Percentiles rank a stretch among this genome's conserved stretches.
These are phyloP conservation scores for Thalassophryne amazonica DNA, from an alignment of 2,797 vertebrate genomes.

Conservation along the genomic window DNA sequence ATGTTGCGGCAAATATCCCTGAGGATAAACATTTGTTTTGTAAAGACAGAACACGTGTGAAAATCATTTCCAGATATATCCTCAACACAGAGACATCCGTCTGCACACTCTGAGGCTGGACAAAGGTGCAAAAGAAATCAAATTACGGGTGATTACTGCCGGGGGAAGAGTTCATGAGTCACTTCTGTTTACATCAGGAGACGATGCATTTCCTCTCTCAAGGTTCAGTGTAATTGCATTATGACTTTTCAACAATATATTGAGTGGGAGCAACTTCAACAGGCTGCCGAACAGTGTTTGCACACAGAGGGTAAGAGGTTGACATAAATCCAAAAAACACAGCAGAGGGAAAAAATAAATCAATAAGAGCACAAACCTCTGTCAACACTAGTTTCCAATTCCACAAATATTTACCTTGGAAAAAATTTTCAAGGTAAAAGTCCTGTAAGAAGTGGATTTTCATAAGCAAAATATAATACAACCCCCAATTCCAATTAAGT, in stretches of 20 bases:
- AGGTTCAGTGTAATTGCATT: constrained; percentile 56
- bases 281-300: constrained; percentile 38
- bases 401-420: too few relatives aligned
- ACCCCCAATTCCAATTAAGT: too few relatives aligned
- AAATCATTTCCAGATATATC: constrained; percentile 7
- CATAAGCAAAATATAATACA: too few relatives aligned
- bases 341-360: background rate
- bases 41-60: constrained; percentile 19
- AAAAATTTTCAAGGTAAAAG: too few relatives aligned
- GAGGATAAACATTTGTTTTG: constrained; percentile 34
- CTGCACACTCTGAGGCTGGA: constrained; percentile 27
- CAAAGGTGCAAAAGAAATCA: constrained; percentile 57
- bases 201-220: constrained; percentile 45
- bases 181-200: constrained; percentile 53
- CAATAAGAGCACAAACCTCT: too few relatives aligned
- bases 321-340: constrained; percentile 26
- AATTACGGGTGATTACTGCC: constrained; percentile 57
- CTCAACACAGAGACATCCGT: constrained; percentile 1
- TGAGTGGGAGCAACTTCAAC: constrained; percentile 47
- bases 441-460: too few relatives aligned
- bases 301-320: constrained; percentile 23
- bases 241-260: constrained; percentile 41
- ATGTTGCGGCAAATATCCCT: constrained; percentile 28
- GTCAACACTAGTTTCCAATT: too few relatives aligned
- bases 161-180: constrained; percentile 52